Evolutionary conservation across 2,888 invertebrate species (phyloP).

Genomic region (Ormyrus labotus): DNA sequence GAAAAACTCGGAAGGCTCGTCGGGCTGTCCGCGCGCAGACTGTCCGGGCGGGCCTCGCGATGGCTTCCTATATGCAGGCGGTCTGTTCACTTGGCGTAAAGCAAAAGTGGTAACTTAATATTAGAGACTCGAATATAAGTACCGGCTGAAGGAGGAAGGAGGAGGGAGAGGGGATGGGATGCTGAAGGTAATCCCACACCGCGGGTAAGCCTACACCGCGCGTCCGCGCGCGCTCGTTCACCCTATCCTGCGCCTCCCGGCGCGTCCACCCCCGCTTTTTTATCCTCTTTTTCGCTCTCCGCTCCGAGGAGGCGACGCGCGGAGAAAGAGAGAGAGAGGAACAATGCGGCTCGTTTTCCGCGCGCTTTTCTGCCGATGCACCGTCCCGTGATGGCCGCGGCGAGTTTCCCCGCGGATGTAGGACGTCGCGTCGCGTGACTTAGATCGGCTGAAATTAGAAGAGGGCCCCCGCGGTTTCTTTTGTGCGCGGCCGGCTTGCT

Average conservation of each 20-base stretch:
- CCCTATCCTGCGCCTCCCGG: no score
- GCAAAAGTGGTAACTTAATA: constrained; percentile 75
- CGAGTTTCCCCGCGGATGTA: no score
- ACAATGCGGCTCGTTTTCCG: no score
- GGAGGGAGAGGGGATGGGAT: neutral
- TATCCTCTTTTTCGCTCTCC: constrained; percentile 9
- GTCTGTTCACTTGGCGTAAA: constrained; percentile 76
- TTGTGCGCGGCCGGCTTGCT: neutral
- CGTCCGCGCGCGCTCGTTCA: neutral
- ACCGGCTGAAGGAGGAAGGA: constrained; percentile 63
- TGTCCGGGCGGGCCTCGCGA: constrained; percentile 73
- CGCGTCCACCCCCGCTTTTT: neutral
- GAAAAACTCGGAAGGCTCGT: constrained; percentile 62
- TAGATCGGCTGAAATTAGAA: no score
- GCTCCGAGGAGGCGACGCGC: neutral
- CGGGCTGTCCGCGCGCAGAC: constrained; percentile 64
- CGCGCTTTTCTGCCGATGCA: no score
- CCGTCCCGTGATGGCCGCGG: no score
- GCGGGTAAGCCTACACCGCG: constrained; percentile 41
- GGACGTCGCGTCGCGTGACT: no score
- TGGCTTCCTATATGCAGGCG: constrained; percentile 76
- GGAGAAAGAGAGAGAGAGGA: no score
- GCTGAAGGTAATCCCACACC: constrained; percentile 46
- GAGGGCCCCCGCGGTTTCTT: neutral
- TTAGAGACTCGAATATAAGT: constrained; percentile 74